Evolutionary conservation across 2,797 vertebrate species (phyloP).

Genomic region (Cygnus olor): DNA sequence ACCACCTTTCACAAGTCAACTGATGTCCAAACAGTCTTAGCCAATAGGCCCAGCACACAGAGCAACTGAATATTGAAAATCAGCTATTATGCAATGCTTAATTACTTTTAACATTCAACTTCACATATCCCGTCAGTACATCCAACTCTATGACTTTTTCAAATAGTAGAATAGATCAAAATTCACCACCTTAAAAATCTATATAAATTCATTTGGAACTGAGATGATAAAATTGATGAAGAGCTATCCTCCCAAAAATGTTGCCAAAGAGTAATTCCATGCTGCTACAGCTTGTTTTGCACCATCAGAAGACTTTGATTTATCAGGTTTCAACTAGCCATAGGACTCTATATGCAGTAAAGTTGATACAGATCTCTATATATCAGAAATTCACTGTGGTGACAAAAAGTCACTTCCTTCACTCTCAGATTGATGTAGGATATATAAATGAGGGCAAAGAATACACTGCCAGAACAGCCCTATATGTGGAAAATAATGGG

Average conservation of each 20-base stretch:
- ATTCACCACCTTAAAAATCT: neutral
- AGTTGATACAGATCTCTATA: neutral
- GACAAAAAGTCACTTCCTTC: neutral
- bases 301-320: neutral
- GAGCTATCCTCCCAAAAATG: neutral
- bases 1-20: neutral
- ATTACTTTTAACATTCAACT: neutral
- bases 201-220: neutral
- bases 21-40: neutral
- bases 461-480: neutral
- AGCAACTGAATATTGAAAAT: neutral
- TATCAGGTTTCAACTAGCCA: accelerated
- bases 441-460: neutral
- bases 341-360: neutral
- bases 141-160: neutral
- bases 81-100: neutral
- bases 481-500: neutral
- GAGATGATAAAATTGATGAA: neutral
- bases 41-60: neutral
- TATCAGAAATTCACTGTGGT: neutral
- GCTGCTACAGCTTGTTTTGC: neutral
- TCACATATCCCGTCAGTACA: neutral
- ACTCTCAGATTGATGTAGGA: neutral
- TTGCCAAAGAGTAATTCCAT: neutral
- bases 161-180: neutral